A percentile compares a stretch with the other conserved stretches of the same genome.
Conservation (phyloP, 2,888 invertebrate genomes). For the Agriopis leucophaearia region DNA sequence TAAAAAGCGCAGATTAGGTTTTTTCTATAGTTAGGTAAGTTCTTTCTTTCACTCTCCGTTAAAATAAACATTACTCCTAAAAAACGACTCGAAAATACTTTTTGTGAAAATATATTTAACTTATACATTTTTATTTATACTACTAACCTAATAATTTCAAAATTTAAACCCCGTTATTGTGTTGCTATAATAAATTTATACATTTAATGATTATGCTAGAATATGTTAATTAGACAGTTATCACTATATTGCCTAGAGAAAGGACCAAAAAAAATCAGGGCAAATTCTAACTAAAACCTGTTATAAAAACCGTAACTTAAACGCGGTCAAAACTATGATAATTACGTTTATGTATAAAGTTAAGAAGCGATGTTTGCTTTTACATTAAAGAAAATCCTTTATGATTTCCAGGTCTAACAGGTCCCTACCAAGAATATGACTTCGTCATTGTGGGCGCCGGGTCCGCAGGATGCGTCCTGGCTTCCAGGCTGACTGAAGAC, state of each 20-base stretch:
- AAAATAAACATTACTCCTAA: no score
- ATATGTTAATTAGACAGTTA: constrained; percentile 14
- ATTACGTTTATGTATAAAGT: background rate
- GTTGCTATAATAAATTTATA: background rate
- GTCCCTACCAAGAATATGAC: constrained; percentile 79
- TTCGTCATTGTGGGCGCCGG: constrained; percentile 87
- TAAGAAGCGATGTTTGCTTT: background rate
- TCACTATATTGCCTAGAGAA: background rate
- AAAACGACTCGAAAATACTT: no score
- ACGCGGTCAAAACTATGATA: background rate
- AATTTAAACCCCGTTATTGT: background rate
- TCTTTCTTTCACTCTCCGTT: no score
- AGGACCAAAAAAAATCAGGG: background rate
- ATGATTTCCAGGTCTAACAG: constrained; percentile 56
- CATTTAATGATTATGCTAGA: background rate
- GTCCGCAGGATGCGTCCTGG: constrained; percentile 85
- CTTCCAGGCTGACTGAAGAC: constrained; percentile 79
- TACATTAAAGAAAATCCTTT: background rate
- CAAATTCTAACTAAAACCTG: constrained; percentile 2
- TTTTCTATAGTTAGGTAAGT: no score
- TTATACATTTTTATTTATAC: background rate
- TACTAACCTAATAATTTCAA: constrained; percentile 3
- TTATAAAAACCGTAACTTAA: background rate
- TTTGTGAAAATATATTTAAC: no score
- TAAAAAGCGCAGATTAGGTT: no score